phyloP scores from a whole-genome alignment of 1,140 invertebrate genomes.

The Drosophila yakuba region DNA sequence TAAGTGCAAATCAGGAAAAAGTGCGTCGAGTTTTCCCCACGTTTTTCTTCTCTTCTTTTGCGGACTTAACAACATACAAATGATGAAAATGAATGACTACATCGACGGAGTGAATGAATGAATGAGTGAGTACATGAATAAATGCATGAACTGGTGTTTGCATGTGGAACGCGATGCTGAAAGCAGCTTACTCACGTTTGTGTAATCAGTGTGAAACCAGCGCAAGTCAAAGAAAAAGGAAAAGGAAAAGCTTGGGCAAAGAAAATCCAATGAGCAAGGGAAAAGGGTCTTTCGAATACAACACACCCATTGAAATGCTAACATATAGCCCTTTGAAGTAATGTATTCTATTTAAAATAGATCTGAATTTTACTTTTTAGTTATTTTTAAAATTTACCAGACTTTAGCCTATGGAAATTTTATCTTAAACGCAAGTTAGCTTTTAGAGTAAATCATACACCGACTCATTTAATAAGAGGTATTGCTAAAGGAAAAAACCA shows the following conservation, averaged over 20 bases:
- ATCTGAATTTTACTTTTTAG: too few species aligned
- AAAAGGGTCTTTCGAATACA: conserved; percentile 2
- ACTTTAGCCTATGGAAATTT: too few species aligned
- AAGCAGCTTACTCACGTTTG: conserved; percentile 80
- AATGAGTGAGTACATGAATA: conserved; percentile 70
- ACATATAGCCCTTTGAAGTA: too few species aligned
- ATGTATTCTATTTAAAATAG: too few species aligned
- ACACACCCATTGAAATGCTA: conserved; percentile 4
- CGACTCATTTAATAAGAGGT: not conserved
- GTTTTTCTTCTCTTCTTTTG: conserved; percentile 23
- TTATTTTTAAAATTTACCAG: too few species aligned
- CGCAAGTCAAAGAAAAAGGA: conserved; percentile 48
- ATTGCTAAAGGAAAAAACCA: conserved; percentile 2
- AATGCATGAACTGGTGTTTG: conserved; percentile 77
- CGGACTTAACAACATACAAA: conserved; percentile 82
- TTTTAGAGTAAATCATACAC: too few species aligned
- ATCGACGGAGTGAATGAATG: conserved; percentile 56
- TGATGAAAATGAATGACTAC: conserved; percentile 82
- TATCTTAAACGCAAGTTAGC: too few species aligned
- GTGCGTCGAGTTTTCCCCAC: conserved; percentile 67
- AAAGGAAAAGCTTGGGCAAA: conserved; percentile 15
- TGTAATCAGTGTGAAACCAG: conserved; percentile 80
- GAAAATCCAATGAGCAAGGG: conserved; percentile 21
- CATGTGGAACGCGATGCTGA: conserved; percentile 79
- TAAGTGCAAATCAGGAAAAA: conserved; percentile 73